Conservation (phyloP, 2,113 vertebrate species). For the Zootoca vivipara region DNA sequence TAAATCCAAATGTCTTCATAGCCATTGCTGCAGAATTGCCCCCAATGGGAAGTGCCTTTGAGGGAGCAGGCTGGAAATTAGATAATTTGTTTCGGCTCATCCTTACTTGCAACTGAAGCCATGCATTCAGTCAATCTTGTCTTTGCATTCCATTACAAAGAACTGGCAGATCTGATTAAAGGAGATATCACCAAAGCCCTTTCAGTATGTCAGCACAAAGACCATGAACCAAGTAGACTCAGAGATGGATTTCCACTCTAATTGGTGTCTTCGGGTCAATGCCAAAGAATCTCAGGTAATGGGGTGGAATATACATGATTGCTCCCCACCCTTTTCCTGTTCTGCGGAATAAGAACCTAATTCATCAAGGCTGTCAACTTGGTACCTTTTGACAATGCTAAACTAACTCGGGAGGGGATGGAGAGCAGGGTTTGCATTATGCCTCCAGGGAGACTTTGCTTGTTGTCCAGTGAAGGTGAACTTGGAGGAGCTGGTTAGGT, state of each 20-base stretch:
- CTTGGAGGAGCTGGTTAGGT: background rate
- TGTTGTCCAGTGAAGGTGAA: slow-evolving; percentile 4
- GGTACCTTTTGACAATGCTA: background rate
- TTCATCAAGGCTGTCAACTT: slow-evolving; percentile 4
- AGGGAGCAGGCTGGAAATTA: too few relatives aligned
- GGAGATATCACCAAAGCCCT: background rate
- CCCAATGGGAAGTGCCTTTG: background rate
- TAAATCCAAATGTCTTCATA: background rate
- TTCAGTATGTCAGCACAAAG: background rate
- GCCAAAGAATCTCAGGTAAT: background rate
- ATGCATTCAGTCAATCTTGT: background rate
- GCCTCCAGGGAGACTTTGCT: background rate
- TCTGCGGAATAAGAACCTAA: background rate
- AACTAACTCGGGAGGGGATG: background rate
- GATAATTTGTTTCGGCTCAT: background rate
- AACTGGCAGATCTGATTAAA: background rate
- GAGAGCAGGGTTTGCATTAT: background rate
- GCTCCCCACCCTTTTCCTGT: background rate
- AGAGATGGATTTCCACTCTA: background rate
- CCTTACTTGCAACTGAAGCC: background rate
- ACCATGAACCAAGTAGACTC: background rate
- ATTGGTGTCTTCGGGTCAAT: background rate
- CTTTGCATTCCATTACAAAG: background rate
- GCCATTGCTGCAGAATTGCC: background rate
- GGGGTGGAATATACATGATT: background rate